Conservation (phyloP, 2,888 invertebrate species). For the Standfussiana lucernea region DNA sequence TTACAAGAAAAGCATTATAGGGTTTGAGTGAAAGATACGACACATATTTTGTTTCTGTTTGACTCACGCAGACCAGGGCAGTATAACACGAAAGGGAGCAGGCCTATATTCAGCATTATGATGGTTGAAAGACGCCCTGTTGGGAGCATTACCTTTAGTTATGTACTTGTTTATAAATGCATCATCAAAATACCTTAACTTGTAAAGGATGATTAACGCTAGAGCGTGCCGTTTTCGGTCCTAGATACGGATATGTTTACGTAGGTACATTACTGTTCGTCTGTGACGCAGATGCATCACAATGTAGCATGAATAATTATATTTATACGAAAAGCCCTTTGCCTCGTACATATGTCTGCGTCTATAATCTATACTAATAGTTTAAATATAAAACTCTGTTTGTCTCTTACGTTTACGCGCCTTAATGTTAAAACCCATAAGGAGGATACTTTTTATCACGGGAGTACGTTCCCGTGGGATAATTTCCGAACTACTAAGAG, state of each 20-base stretch:
- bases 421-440: not conserved
- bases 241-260: not conserved
- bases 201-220: not conserved
- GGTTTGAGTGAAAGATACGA: not conserved
- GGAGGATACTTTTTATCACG: not conserved
- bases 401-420: not conserved
- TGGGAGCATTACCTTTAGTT: not conserved
- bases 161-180: not conserved
- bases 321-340: not conserved
- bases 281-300: not conserved
- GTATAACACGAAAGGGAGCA: not conserved
- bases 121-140: not conserved
- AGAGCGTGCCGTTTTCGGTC: not conserved
- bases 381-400: not conserved
- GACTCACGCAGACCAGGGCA: not conserved
- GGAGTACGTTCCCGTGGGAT: not conserved
- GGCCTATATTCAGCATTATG: not conserved
- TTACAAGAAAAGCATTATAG: not conserved
- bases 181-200: not conserved
- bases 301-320: not conserved
- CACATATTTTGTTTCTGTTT: not conserved
- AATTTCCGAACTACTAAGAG: not conserved
- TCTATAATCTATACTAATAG: not conserved
- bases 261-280: not conserved
- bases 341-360: not conserved